Percentiles rank a stretch among this genome's conserved stretches.
phyloP scores from a whole-genome alignment of 2,888 invertebrate species.

The Dolichopus griseipennis region DNA sequence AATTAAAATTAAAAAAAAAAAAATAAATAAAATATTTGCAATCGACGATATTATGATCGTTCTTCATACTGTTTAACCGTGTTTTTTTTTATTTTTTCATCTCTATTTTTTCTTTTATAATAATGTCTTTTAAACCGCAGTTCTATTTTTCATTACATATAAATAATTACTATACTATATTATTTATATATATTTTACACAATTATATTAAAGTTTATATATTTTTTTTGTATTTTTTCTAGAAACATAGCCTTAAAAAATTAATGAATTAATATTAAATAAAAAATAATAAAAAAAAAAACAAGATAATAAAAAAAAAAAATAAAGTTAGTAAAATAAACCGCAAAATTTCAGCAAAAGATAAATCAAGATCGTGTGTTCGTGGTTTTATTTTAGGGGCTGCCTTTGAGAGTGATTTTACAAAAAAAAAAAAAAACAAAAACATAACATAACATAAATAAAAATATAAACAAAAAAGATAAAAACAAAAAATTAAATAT shows the following conservation, averaged over 20 bases:
- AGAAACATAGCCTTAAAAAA: neutral
- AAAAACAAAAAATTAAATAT: no score
- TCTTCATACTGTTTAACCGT: no score
- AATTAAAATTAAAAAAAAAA: no score
- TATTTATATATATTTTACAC: no score
- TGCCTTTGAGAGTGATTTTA: constrained; percentile 11
- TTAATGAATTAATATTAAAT: constrained; percentile 12
- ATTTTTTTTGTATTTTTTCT: constrained; percentile 6
- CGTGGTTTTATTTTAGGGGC: constrained; percentile 19
- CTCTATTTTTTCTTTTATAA: no score
- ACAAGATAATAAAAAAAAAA: constrained; percentile 11
- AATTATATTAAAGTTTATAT: no score
- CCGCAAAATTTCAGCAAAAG: constrained; percentile 13
- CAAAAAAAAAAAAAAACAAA: constrained; percentile 8
- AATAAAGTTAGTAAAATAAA: constrained; percentile 9
- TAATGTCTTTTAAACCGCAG: no score
- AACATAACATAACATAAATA: constrained; percentile 9
- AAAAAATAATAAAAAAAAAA: constrained; percentile 17
- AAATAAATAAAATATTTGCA: no score
- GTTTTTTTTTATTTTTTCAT: no score
- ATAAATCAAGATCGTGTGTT: constrained; percentile 24
- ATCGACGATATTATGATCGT: no score
- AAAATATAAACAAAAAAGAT: neutral
- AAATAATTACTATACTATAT: no score
- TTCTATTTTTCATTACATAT: no score